phyloP scores from a whole-genome alignment of 2,888 invertebrate species.

The Acrobasis repandana region DNA sequence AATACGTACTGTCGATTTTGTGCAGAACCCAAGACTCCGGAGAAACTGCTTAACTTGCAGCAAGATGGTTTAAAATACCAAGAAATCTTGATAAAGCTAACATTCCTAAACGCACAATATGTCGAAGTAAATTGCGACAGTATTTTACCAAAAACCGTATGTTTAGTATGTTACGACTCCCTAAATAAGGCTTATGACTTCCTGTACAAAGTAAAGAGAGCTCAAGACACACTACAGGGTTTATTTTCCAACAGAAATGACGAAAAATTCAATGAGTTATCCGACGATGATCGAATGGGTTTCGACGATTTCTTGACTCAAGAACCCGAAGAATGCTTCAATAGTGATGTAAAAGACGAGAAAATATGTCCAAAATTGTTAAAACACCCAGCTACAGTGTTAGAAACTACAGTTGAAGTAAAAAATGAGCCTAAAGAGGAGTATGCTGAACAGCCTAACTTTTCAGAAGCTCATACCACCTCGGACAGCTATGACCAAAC shows the following conservation, averaged over 20 bases:
- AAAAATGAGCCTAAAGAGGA: constrained; percentile 66
- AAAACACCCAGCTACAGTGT: not conserved
- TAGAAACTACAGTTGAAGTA: constrained; percentile 40
- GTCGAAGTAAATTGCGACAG: constrained; percentile 57
- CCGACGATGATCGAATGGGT: constrained; percentile 54
- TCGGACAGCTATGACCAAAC: constrained; percentile 34
- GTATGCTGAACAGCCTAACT: constrained; percentile 4
- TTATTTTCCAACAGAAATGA: constrained; percentile 43
- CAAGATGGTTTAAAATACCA: constrained; percentile 49
- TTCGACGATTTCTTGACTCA: constrained; percentile 54
- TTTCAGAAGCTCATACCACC: constrained; percentile 1
- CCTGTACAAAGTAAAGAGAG: constrained; percentile 53
- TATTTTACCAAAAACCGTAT: constrained; percentile 63
- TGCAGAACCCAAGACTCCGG: constrained; percentile 55
- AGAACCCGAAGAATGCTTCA: constrained; percentile 33
- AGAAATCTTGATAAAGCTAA: constrained; percentile 54
- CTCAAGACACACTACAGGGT: constrained; percentile 52
- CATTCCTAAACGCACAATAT: constrained; percentile 65
- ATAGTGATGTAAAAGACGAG: constrained; percentile 39
- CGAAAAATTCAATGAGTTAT: constrained; percentile 42
- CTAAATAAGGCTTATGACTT: constrained; percentile 66
- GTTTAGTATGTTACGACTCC: constrained; percentile 65
- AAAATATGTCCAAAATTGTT: constrained; percentile 11
- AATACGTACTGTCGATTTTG: constrained; percentile 65
- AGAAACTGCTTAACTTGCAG: constrained; percentile 56